Conservation (phyloP, 2,888 invertebrate species). For the Schizaphis graminum region DNA sequence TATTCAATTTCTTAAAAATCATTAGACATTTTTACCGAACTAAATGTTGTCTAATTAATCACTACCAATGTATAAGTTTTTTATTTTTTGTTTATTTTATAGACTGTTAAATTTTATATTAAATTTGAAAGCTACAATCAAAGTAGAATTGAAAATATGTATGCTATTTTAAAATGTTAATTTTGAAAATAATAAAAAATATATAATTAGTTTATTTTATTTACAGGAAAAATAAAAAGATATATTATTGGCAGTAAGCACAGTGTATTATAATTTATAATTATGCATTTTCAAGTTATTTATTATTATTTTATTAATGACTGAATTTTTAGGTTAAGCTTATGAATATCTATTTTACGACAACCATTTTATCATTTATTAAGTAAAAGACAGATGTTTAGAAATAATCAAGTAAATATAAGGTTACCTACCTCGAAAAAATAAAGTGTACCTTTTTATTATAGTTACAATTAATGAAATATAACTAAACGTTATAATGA, state of each 20-base stretch:
- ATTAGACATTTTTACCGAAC: neutral
- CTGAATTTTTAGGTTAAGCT: neutral
- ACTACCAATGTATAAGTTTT: neutral
- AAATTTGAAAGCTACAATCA: neutral
- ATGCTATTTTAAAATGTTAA: neutral
- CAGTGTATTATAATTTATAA: neutral
- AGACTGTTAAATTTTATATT: neutral
- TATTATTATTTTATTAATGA: neutral
- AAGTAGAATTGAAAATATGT: neutral
- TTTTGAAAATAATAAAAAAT: neutral
- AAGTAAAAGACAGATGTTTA: neutral
- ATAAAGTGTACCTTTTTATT: neutral
- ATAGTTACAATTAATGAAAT: neutral
- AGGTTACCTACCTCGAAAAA: neutral
- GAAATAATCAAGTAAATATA: neutral
- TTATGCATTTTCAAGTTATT: neutral
- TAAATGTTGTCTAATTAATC: neutral
- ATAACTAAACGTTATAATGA: neutral
- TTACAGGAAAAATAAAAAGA: neutral
- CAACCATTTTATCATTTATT: neutral
- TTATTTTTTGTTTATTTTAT: neutral
- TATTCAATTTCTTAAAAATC: conserved; percentile 3
- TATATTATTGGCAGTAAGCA: neutral
- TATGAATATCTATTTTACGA: neutral
- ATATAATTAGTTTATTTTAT: neutral